Evolutionary conservation across 2,888 invertebrate species (phyloP), one percentile per base, ranked within the genome.

Genomic region (Geophilus truncorum): DNA sequence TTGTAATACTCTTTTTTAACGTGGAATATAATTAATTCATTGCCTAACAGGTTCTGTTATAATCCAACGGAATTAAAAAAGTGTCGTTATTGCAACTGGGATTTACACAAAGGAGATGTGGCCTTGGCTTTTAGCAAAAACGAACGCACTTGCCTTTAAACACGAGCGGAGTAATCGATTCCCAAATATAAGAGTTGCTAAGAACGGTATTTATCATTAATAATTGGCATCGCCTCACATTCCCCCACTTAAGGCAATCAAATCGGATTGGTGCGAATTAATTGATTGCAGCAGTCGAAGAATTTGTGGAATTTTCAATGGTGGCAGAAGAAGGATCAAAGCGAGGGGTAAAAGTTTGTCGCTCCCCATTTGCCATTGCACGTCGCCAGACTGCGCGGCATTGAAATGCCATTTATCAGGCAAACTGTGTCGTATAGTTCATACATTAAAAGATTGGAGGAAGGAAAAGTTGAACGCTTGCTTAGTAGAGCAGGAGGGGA

Each of bases 371-470:
- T 45, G 45, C 45, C n/a, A 12, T 45, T 45, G 45, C 45, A 45
- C 45, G 45, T 45, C 45, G 15, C 1, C 40, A 40, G n/a, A 45
- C n/a, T 45, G 45, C 45, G 45, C 45, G 45, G 62, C 62, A 62
- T 62, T 15, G 62, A 62, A 62, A 25, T 62, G 62, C 23, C 62
- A 62, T 62, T 62, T 28, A 62, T 62, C 62, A 62, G 62, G 25
- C 23, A 62, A 62, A 62, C 62, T 25, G 62, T 62, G 62, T 23
- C 62, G 25, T 25, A 45, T 45, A 62, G 62, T 62, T 62, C 62
- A 62, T 62, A 62, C 62, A 62, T 62, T 62, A 62, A 62, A 62
- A 62, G 62, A 62, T 62, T 62, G 62, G 62, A 62, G 25, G 62
- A 62, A 62, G 62, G 62, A 62, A 62, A 62, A 62, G 62, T 62